Conservation (phyloP, 2,888 invertebrate species). For the Catocala nupta region DNA sequence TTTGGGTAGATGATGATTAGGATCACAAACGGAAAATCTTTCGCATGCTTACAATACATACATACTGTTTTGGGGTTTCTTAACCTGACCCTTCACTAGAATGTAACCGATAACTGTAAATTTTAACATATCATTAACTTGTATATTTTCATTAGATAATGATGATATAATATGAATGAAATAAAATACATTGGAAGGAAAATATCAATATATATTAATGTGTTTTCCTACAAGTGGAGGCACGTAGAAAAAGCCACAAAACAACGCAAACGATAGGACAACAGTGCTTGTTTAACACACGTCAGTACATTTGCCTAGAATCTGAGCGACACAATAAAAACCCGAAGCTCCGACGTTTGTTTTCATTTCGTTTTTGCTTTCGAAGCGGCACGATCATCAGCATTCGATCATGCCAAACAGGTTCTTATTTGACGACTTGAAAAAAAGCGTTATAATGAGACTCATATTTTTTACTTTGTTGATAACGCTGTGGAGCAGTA, state of each 20-base stretch:
- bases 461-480: conserved; percentile 28
- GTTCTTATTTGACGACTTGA: conserved; percentile 41
- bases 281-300: not conserved
- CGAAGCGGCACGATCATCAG: conserved; percentile 55
- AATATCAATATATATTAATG: conserved; percentile 5
- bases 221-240: conserved; percentile 18
- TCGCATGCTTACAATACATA: no score
- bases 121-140: no score
- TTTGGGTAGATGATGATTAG: no score
- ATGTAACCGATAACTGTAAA: no score
- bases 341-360: conserved; percentile 54
- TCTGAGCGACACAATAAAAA: conserved; percentile 61
- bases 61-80: no score
- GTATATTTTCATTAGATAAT: no score
- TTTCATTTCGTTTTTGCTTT: conserved; percentile 66
- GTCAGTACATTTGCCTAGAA: conserved; percentile 56
- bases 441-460: conserved; percentile 22
- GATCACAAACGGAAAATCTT: no score
- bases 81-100: no score
- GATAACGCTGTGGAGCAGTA: conserved; percentile 37
- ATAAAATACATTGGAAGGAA: conserved; percentile 11
- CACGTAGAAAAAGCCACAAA: conserved; percentile 29
- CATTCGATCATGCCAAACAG: conserved; percentile 50
- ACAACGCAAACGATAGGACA: not conserved
- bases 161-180: no score